These are phyloP conservation scores for Pithys albifrons DNA, from an alignment of 2,113 vertebrate species.

Conservation along the genomic window DNA sequence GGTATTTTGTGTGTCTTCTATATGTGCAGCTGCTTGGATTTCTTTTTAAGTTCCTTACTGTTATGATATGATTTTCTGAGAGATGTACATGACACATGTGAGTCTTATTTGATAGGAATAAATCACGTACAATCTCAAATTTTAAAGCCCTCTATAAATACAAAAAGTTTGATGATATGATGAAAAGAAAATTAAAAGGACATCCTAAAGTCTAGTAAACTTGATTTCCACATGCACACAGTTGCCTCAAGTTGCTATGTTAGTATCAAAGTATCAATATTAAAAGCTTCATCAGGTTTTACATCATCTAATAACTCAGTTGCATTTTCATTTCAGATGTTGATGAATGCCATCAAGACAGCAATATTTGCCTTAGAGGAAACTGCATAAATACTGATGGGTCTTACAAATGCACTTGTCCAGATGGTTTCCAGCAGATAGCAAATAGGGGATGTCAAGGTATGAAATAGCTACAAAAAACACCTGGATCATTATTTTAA, in stretches of 20 bases:
- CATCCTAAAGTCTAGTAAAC: background rate
- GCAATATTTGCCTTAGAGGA: slow-evolving; percentile 80
- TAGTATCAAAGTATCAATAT: background rate
- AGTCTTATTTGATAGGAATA: background rate
- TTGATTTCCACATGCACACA: background rate
- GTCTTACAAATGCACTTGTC: slow-evolving; percentile 90
- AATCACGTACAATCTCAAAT: background rate
- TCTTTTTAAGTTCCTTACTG: background rate
- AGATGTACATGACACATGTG: background rate
- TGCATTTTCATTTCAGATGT: slow-evolving; percentile 82
- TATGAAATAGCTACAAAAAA: slow-evolving; percentile 48
- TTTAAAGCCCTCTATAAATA: background rate
- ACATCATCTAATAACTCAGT: background rate
- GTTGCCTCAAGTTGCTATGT: background rate
- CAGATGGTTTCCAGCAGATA: slow-evolving; percentile 83
- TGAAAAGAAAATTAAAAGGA: background rate
- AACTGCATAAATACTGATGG: slow-evolving; percentile 88
- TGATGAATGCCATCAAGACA: slow-evolving; percentile 87
- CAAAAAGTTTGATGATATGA: background rate
- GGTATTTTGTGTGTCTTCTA: background rate
- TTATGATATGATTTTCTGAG: background rate
- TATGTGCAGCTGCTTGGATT: background rate
- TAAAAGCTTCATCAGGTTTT: background rate
- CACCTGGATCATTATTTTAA: background rate
- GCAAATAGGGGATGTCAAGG: slow-evolving; percentile 85